Evolutionary conservation across 2,113 vertebrate species (phyloP), one percentile per base, ranked within the genome.

Genomic region (Mugil cephalus): DNA sequence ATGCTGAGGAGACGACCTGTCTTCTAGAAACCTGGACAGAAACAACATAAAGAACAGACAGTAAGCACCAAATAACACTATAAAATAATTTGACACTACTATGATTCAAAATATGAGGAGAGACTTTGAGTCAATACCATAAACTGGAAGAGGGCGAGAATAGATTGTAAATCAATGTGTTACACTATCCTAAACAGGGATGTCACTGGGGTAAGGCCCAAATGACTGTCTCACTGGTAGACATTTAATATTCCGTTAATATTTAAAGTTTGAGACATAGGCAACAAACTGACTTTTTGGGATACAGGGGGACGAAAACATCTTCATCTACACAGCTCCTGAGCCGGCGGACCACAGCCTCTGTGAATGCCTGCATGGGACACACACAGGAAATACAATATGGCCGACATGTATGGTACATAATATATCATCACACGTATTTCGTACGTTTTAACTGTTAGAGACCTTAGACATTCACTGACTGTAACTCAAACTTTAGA

Each of bases 301-400:
- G 91, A 79, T 96, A 98, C 0, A 98, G 69, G 60, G 97, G 97
- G 80, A 99, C 96, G 89, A 97, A 98, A 48, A 98, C 89, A 53
- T 99, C 97, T 83, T 98, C 96, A 88, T 98, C 97, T 15, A 97
- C 83, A 55, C 94, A 93, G 61, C 89, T 95, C 81, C 92, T 95
- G 82, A 98, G 87, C 88, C 95, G 93, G 77, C 81, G 62, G 70
- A 92, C 79, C 84, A 96, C 75, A 7, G 78, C 77, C 38, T 93
- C 94, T 35, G 92, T 38, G 68, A 99, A 94, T 17, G 91, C 90
- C 97, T 99, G 82, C 36, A 79, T 45, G 40, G 70, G 77, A 82
- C 63, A 79, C 14, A 46, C 7, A 70, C 11, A 0, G 18, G 55
- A 63, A 69, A 58, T 11, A 51, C 3, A 53, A 53, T 58, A 1